Evolutionary conservation across 2,888 invertebrate species (phyloP).

Genomic region (Pinctada fucata): DNA sequence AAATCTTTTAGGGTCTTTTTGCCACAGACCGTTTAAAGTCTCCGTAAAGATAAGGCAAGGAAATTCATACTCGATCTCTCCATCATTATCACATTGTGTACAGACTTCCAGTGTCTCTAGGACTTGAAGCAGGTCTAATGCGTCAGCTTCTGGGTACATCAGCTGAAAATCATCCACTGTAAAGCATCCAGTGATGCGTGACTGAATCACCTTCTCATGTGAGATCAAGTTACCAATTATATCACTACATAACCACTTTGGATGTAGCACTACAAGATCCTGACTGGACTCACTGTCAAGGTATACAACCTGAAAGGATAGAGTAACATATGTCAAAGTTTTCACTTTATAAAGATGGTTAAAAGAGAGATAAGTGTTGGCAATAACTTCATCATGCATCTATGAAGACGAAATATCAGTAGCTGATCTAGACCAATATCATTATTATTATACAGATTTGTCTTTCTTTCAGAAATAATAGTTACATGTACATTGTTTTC

Average conservation of each 20-base stretch:
- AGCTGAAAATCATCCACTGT: conserved; percentile 86
- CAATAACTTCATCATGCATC: too few relatives aligned
- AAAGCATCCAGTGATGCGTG: conserved; percentile 82
- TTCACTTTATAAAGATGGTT: background rate
- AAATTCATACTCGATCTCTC: conserved; percentile 86
- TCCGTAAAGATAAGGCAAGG: conserved; percentile 84
- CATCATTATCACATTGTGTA: conserved; percentile 84
- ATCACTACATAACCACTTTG: conserved; percentile 84
- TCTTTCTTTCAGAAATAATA: too few relatives aligned
- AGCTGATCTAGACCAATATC: too few relatives aligned
- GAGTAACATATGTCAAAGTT: conserved; percentile 6
- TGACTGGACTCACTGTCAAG: conserved; percentile 79
- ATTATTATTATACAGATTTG: too few relatives aligned
- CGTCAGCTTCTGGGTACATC: conserved; percentile 84
- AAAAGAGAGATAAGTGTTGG: too few relatives aligned
- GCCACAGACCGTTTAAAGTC: conserved; percentile 84
- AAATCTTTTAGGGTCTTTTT: conserved; percentile 76
- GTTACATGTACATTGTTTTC: too few relatives aligned
- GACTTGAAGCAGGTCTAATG: conserved; percentile 82
- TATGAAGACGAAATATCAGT: too few relatives aligned
- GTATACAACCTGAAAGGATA: conserved; percentile 79
- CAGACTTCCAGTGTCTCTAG: conserved; percentile 85
- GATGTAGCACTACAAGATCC: conserved; percentile 83
- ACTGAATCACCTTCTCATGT: conserved; percentile 75
- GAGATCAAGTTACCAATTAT: conserved; percentile 83